phyloP scores from a whole-genome alignment of 2,888 invertebrate genomes.

The Agriopis leucophaearia region DNA sequence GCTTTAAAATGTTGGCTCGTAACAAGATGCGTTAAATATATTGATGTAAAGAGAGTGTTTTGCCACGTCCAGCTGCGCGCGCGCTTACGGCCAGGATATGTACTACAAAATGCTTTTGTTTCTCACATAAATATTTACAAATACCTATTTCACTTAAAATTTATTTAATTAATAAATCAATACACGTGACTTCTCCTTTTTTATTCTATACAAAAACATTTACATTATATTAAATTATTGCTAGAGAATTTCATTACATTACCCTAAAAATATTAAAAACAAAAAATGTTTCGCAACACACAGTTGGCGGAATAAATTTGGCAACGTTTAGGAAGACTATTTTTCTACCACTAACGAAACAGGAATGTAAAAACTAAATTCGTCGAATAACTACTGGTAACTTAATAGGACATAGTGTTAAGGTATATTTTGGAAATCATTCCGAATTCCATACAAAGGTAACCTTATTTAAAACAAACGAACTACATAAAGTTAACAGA shows the following conservation, averaged over 20 bases:
- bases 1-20: neutral
- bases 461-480: constrained; percentile 78
- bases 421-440: constrained; percentile 58
- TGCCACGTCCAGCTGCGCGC: constrained; percentile 52
- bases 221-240: constrained; percentile 83
- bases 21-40: neutral
- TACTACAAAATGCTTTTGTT: constrained; percentile 59
- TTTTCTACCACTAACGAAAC: constrained; percentile 85
- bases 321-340: constrained; percentile 86
- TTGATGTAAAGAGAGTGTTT: constrained; percentile 49
- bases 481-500: constrained; percentile 65
- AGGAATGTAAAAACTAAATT: constrained; percentile 85
- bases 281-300: constrained; percentile 81
- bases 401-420: constrained; percentile 75
- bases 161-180: constrained; percentile 69
- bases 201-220: constrained; percentile 85
- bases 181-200: constrained; percentile 66
- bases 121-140: constrained; percentile 71
- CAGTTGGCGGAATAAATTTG: constrained; percentile 84
- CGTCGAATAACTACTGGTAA: constrained; percentile 84
- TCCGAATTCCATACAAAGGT: constrained; percentile 72
- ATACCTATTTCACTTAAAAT: constrained; percentile 61
- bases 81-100: constrained; percentile 68
- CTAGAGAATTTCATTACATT: constrained; percentile 84
- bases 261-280: constrained; percentile 76